Evolutionary conservation across 2,113 vertebrate species (phyloP), one percentile per base, ranked within the genome.

Genomic region (Podarcis cretensis): DNA sequence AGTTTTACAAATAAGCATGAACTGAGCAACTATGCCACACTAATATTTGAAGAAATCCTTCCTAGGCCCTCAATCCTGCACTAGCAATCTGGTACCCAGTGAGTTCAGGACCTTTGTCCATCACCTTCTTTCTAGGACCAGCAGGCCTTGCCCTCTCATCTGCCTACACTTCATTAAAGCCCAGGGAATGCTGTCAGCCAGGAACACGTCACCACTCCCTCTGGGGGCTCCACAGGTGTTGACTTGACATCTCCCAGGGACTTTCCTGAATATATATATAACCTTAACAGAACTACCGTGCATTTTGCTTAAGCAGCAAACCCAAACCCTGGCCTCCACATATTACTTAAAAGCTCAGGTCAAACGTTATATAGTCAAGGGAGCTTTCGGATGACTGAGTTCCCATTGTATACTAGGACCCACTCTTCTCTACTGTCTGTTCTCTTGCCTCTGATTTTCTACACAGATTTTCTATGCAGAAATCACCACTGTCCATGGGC

Each of bases 261-360:
- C 76, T 83, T 83, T 77, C 81, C 63, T 76, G 81, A 82, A 83
- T 88, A 77, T 76, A 88, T 76, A 88, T 83, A 68, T 23, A 87
- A 54, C 48, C 6, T 73, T 85, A 69, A 85, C 68, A 78, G 23
- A 6, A 40, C 30, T 32, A 74, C 73, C 7, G 14, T 37, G 74
- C 54, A 68, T 40, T 89, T 78, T 84, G 86, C 37, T 63, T 35
- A 40, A 27, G 30, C 32, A 69, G 76, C 78, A 74, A n/a, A 73
- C 48, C 32, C 25, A 74, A 57, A 12, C 21, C 65, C 40, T 25
- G 48, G 27, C 75, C 7, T 40, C 27, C 23, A 14, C 20, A 25
- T 25, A 40, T 21, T 5, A 32, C 6, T 54, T 57, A n/a, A 54
- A 48, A n/a, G 82, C 65, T 48, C 37, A 68, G 6, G 10, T 54